phyloP scores from a whole-genome alignment of 2,888 invertebrate species.

The Drosophila acutilabella region DNA sequence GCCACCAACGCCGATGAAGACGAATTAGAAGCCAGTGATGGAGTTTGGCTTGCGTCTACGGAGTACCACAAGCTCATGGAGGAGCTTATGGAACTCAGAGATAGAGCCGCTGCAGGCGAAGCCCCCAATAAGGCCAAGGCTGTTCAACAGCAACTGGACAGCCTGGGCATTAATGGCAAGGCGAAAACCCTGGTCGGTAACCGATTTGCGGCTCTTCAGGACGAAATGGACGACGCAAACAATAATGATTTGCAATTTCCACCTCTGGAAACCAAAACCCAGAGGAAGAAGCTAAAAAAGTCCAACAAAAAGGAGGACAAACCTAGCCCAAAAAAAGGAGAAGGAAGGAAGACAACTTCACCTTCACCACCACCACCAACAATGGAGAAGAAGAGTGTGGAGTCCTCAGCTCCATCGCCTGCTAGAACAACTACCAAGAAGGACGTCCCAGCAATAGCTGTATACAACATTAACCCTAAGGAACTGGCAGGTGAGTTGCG shows the following conservation, averaged over 20 bases:
- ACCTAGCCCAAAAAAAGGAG: not conserved
- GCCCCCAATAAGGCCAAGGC: not conserved
- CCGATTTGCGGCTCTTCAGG: too few species aligned
- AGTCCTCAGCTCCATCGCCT: too few species aligned
- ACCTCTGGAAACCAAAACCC: not conserved
- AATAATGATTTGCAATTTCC: too few species aligned
- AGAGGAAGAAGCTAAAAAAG: not conserved
- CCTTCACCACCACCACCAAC: not conserved
- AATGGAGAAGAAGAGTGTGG: not conserved
- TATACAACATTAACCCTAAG: slow-evolving; percentile 1
- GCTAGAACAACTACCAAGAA: not conserved
- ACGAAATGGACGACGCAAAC: too few species aligned
- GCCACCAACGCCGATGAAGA: not conserved
- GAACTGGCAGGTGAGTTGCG: not conserved
- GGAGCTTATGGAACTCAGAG: not conserved
- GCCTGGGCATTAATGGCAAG: too few species aligned
- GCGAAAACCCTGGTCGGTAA: too few species aligned
- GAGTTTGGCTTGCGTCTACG: not conserved
- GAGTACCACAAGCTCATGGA: not conserved
- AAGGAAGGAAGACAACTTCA: not conserved
- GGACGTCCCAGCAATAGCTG: not conserved
- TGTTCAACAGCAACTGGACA: too few species aligned
- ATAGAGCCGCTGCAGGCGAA: not conserved
- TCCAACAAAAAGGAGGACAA: not conserved
- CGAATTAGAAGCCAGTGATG: not conserved